Evolutionary conservation across 30 jellyfish, hydroid and myxozoan genomes (phyloP).

Genomic region (Pseudorhiza aurosa): DNA sequence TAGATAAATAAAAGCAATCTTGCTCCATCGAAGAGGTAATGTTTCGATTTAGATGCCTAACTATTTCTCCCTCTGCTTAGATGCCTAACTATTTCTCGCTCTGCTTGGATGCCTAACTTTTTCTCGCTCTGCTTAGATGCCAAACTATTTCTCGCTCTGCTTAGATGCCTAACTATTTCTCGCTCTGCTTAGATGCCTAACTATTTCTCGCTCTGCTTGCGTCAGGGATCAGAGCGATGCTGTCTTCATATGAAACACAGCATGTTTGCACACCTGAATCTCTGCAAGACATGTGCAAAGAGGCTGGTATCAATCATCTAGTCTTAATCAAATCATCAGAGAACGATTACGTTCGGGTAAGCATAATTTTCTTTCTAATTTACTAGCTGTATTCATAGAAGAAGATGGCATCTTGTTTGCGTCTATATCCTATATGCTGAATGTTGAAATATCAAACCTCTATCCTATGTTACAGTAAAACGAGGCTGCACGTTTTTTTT

Average conservation of each 20-base stretch:
- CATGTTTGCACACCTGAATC: slow-evolving; percentile 72
- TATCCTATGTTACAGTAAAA: background rate
- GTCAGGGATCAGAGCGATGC: slow-evolving; percentile 66
- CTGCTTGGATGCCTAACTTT: background rate
- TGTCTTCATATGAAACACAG: slow-evolving; percentile 75
- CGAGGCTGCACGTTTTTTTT: too few relatives aligned
- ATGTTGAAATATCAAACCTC: background rate
- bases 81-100: too few relatives aligned
- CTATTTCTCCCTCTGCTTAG: too few relatives aligned
- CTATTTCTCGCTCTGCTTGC: too few relatives aligned
- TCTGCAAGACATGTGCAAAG: slow-evolving; percentile 84
- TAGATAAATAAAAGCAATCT: too few relatives aligned
- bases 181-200: too few relatives aligned
- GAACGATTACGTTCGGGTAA: slow-evolving; percentile 55
- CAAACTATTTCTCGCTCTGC: background rate
- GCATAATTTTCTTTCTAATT: background rate
- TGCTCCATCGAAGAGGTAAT: too few relatives aligned
- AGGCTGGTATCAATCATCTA: slow-evolving; percentile 71
- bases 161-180: too few relatives aligned
- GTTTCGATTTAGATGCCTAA: too few relatives aligned
- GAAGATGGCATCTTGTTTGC: too few relatives aligned
- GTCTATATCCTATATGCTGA: too few relatives aligned
- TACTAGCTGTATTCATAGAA: too few relatives aligned
- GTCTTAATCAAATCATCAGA: slow-evolving; percentile 81
- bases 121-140: background rate